Evolutionary conservation across 1,140 invertebrate species (phyloP).

Genomic region (Eueides isabella): DNA sequence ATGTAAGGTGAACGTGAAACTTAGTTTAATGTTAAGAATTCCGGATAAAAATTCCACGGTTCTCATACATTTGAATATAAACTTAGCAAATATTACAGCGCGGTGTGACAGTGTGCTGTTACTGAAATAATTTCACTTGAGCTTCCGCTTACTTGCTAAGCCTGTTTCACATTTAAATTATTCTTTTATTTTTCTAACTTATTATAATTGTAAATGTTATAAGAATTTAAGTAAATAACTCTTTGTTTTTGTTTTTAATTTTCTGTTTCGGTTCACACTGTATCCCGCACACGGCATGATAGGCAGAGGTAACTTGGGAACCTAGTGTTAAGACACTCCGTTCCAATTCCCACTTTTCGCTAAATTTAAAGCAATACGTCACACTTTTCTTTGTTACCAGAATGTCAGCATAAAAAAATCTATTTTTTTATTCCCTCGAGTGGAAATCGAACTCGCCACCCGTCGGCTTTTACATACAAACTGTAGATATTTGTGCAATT

Average conservation of each 20-base stretch:
- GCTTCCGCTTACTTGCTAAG: constrained; percentile 8
- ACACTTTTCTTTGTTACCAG: too few species aligned
- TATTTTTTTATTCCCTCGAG: neutral
- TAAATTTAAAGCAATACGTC: too few species aligned
- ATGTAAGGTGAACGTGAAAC: constrained; percentile 1
- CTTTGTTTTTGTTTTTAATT: too few species aligned
- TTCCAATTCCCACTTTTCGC: too few species aligned
- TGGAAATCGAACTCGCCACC: too few species aligned
- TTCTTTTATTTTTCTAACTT: neutral
- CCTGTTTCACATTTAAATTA: constrained; percentile 7
- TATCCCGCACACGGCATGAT: too few species aligned
- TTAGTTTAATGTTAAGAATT: neutral
- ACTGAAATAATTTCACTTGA: constrained; percentile 17
- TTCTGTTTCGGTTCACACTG: too few species aligned
- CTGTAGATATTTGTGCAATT: neutral
- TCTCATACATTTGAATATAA: constrained; percentile 18
- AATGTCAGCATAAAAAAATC: neutral
- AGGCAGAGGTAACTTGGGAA: too few species aligned
- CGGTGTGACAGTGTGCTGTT: constrained; percentile 21
- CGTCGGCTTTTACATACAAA: neutral
- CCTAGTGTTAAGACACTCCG: too few species aligned
- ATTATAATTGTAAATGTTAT: too few species aligned
- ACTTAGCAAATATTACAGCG: constrained; percentile 14
- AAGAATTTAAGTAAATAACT: too few species aligned
- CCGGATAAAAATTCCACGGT: neutral